Percentiles rank a stretch among this genome's conserved stretches.
phyloP scores from a whole-genome alignment of 37 sponge, comb jelly and placozoan species.

The Hormiphora californensis region DNA sequence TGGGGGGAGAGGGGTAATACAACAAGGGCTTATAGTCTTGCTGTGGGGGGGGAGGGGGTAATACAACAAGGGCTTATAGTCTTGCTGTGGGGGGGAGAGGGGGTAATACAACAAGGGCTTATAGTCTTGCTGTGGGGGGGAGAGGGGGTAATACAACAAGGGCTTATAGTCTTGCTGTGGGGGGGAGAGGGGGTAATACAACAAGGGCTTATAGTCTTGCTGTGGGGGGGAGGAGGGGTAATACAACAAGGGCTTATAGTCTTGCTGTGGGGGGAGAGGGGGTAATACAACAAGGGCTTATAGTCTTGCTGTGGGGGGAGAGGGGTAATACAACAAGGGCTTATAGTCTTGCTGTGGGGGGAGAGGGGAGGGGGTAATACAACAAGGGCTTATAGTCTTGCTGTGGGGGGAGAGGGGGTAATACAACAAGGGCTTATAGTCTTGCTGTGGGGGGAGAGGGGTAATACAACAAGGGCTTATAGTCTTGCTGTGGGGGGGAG shows the following conservation, averaged over 20 bases:
- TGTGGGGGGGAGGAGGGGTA: neutral
- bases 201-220: neutral
- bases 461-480: neutral
- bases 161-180: neutral
- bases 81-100: neutral
- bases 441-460: neutral
- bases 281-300: neutral
- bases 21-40: neutral
- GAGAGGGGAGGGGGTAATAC: too few relatives aligned
- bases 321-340: neutral
- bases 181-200: neutral
- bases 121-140: neutral
- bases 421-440: neutral
- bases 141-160: neutral
- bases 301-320: neutral
- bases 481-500: neutral
- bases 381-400: neutral
- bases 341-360: neutral
- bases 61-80: neutral
- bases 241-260: neutral
- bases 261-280: neutral
- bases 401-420: neutral
- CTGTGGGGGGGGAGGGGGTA: neutral
- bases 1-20: neutral
- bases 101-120: neutral